A percentile compares a stretch with the other conserved stretches of the same genome.
These are phyloP conservation scores for Deroptyus accipitrinus DNA, from an alignment of 2,113 vertebrate genomes.

Conservation along the genomic window DNA sequence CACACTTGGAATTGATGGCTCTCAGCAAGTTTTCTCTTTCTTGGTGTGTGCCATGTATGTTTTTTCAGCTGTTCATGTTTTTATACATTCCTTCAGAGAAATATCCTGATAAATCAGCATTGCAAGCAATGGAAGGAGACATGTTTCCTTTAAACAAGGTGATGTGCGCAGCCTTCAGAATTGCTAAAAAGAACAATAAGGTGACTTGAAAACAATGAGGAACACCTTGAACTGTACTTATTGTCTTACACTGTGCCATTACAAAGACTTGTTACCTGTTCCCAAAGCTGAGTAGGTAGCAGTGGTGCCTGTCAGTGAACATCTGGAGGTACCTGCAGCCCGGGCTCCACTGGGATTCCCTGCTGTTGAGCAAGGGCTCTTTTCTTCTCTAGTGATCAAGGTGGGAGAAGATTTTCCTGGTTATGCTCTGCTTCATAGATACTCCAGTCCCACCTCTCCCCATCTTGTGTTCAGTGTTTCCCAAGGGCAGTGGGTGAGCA, in stretches of 20 bases:
- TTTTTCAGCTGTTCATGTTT: not conserved
- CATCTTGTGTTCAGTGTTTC: fast-evolving
- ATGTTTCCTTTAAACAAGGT: not conserved
- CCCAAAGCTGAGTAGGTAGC: not conserved
- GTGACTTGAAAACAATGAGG: not conserved
- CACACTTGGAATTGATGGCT: not conserved
- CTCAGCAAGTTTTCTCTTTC: not conserved
- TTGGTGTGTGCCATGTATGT: not conserved
- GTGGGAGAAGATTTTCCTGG: not conserved
- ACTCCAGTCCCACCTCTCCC: not conserved
- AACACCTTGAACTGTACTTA: not conserved
- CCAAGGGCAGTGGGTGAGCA: not conserved
- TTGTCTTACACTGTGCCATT: not conserved
- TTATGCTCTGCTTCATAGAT: not conserved
- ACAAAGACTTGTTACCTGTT: fast-evolving
- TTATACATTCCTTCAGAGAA: not conserved
- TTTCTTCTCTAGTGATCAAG: not conserved
- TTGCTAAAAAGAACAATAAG: not conserved
- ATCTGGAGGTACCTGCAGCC: not conserved
- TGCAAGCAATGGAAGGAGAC: not conserved
- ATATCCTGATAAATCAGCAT: not conserved
- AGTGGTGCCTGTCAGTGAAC: not conserved
- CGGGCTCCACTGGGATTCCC: not conserved
- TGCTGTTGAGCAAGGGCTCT: not conserved
- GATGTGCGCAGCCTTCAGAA: not conserved